Conservation (phyloP, 2,113 vertebrate genomes). For the Lamprotornis superbus region DNA sequence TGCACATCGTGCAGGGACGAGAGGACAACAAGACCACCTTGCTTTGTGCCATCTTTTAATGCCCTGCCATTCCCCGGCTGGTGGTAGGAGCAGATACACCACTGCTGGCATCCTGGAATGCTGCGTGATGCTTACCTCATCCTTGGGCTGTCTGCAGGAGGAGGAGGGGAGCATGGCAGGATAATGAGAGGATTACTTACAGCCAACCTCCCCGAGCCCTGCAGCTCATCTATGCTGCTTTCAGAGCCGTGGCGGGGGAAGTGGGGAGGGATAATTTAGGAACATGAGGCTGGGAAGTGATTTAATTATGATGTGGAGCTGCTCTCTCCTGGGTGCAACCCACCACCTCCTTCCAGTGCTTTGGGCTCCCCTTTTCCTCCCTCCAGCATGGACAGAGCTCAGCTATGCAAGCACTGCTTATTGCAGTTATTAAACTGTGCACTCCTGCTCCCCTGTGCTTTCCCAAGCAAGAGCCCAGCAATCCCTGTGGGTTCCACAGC, state of each 20-base stretch:
- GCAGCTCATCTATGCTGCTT: not conserved
- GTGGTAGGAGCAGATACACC: not conserved
- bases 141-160: not conserved
- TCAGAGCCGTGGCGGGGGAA: not conserved
- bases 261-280: not conserved
- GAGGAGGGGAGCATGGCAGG: not conserved
- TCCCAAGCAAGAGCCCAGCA: too few species aligned
- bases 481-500: not conserved
- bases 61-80: accelerated
- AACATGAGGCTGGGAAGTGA: not conserved
- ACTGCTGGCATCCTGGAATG: not conserved
- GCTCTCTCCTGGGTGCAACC: not conserved
- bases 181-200: constrained; percentile 31
- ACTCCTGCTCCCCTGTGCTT: not conserved
- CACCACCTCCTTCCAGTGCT: not conserved
- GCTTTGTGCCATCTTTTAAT: not conserved
- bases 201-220: not conserved
- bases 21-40: not conserved
- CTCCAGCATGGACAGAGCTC: not conserved
- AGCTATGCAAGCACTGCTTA: not conserved
- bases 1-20: accelerated
- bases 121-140: not conserved
- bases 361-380: not conserved
- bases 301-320: not conserved
- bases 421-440: not conserved